Evolutionary conservation across 2,797 vertebrate genomes (phyloP).

Genomic region (Falco columbarius): DNA sequence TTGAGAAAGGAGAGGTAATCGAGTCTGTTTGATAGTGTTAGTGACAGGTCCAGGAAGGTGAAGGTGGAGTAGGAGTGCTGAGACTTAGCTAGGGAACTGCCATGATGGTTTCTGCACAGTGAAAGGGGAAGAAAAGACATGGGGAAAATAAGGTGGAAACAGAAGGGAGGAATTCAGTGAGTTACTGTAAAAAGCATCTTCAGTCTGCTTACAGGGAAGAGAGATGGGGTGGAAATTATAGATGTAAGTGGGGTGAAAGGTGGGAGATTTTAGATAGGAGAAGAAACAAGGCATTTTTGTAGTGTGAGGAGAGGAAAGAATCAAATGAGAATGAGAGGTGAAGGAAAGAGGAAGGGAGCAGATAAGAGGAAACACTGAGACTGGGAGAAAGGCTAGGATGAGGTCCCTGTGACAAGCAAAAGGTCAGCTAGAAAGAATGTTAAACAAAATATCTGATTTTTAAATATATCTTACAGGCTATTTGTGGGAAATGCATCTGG

Average conservation of each 20-base stretch:
- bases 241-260: neutral
- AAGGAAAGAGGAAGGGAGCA: slow-evolving; percentile 10
- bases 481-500: slow-evolving; percentile 45
- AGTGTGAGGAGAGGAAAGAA: neutral
- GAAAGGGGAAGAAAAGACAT: neutral
- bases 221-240: neutral
- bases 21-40: neutral
- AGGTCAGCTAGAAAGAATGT: slow-evolving; percentile 50
- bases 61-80: neutral
- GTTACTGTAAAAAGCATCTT: neutral
- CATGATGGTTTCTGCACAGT: neutral
- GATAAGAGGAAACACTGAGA: neutral
- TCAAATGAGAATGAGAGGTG: neutral
- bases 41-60: neutral
- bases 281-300: neutral
- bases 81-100: neutral
- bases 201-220: neutral
- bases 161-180: neutral
- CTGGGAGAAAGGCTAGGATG: slow-evolving; percentile 17
- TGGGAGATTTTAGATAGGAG: neutral
- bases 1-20: neutral
- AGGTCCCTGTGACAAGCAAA: neutral
- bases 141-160: neutral
- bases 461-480: slow-evolving; percentile 46
- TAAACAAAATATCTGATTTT: slow-evolving; percentile 61